Evolutionary conservation across 2,888 invertebrate species (phyloP), one percentile per base, ranked within the genome.

Genomic region (Sinhomidia bicolor): DNA sequence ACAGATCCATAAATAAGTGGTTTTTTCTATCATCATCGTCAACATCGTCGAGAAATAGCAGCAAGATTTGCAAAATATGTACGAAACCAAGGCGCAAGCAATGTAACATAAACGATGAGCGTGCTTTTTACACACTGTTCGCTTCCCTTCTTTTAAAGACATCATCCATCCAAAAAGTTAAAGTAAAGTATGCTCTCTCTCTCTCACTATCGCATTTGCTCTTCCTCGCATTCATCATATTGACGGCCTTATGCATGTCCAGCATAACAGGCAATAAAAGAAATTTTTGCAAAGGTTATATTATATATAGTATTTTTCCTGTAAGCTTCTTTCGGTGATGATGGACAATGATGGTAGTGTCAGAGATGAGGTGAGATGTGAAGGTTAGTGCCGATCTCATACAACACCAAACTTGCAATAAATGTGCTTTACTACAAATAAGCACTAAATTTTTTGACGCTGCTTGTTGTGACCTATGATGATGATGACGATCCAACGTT

Each of bases 221-320:
- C n/a, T n/a, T n/a, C n/a, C n/a, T n/a, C n/a, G n/a, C 9, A 9
- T 29, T 62, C 62, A 62, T 7, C 60, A 10, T 60, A 26, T 20
- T 1, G 17, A 41, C 44, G 23, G 23, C n/a, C n/a, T n/a, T n/a
- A 57, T 29, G 36, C 14, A n/a, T 23, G 44, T 23, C 71, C 23
- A 44, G n/a, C n/a, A n/a, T n/a, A n/a, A n/a, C n/a, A n/a, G 23
- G 71, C 36, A 71, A 71, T 44, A 71, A 71, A 68, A 71, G 32
- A 44, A 32, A n/a, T 71, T 65, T 60, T 71, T 44, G 17, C 71
- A 71, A 44, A 71, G 71, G 71, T 71, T 41, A 71, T 71, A 71
- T 71, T 41, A 71, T 71, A 71, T 44, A 71, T 23, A 71, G 41
- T 36, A 23, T 71, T 71, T 71, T 71, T 71, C 44, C 36, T 36